Conservation (phyloP, 2,888 invertebrate genomes). For the Drosophila stalkeri region DNA sequence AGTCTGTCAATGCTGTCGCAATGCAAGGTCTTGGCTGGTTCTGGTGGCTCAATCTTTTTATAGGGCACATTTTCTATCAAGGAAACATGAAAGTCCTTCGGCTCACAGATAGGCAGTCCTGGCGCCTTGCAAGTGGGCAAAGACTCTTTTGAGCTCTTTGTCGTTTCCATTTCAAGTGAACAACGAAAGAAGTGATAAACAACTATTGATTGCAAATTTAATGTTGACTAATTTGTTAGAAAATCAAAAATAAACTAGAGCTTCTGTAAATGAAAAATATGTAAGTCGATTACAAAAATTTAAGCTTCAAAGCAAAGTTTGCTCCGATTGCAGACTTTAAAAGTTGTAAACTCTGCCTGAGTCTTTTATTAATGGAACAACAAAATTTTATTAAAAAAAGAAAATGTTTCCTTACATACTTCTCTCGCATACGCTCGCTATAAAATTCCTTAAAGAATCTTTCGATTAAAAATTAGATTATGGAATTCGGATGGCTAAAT, state of each 20-base stretch:
- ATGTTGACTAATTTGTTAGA: neutral
- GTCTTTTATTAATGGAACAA: neutral
- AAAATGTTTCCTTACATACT: too few relatives aligned
- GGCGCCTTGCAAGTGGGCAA: slow-evolving; percentile 20
- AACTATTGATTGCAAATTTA: slow-evolving; percentile 4
- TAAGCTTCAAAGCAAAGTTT: neutral
- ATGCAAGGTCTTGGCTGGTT: slow-evolving; percentile 1
- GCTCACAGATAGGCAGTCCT: slow-evolving; percentile 36
- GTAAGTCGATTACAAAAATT: neutral
- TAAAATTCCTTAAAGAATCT: too few relatives aligned
- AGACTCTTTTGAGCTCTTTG: too few relatives aligned
- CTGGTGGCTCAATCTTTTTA: neutral
- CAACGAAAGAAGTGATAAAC: neutral
- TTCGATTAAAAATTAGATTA: neutral
- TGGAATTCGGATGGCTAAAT: neutral
- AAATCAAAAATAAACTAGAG: neutral
- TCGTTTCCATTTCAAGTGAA: neutral
- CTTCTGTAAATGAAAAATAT: neutral
- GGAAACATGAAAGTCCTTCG: neutral
- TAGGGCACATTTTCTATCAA: neutral
- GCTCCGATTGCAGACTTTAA: neutral
- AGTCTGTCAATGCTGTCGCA: slow-evolving; percentile 22
- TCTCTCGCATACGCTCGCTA: too few relatives aligned
- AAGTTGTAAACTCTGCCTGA: neutral
- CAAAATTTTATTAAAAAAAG: too few relatives aligned